Percentiles rank a stretch among this genome's conserved stretches.
phyloP scores from a whole-genome alignment of 2,888 invertebrate species.

The Mythimna lalbum region DNA sequence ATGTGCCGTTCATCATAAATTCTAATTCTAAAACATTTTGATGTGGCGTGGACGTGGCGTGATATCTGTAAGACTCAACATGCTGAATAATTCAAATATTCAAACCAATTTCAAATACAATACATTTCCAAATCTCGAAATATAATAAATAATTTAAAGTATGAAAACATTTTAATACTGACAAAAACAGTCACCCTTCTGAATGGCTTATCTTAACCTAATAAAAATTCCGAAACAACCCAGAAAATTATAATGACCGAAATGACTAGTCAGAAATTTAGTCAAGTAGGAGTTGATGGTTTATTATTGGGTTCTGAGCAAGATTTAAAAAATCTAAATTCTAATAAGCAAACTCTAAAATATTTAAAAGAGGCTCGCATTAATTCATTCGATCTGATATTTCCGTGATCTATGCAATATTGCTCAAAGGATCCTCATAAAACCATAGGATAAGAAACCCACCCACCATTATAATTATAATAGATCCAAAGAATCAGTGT shows the following conservation, averaged over 20 bases:
- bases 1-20: background rate
- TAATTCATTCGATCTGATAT: background rate
- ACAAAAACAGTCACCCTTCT: constrained; percentile 61
- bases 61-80: constrained; percentile 14
- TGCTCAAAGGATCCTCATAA: background rate
- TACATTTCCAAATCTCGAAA: constrained; percentile 17
- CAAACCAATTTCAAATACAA: constrained; percentile 31
- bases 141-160: constrained; percentile 34
- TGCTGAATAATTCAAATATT: constrained; percentile 42
- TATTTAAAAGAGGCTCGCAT: background rate
- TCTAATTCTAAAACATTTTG: background rate
- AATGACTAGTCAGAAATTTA: constrained; percentile 82
- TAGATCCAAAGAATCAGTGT: constrained; percentile 22
- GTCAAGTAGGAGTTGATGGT: constrained; percentile 44
- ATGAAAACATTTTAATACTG: constrained; percentile 39
- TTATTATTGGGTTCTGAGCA: constrained; percentile 58
- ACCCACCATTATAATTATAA: background rate
- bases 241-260: constrained; percentile 83
- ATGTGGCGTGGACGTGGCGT: constrained; percentile 17
- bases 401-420: background rate
- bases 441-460: background rate
- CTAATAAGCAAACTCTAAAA: background rate
- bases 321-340: background rate
- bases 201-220: constrained; percentile 75
- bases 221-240: constrained; percentile 84